These are phyloP conservation scores for Bradynema listronoti DNA, from an alignment of 1,140 invertebrate species.

Conservation along the genomic window DNA sequence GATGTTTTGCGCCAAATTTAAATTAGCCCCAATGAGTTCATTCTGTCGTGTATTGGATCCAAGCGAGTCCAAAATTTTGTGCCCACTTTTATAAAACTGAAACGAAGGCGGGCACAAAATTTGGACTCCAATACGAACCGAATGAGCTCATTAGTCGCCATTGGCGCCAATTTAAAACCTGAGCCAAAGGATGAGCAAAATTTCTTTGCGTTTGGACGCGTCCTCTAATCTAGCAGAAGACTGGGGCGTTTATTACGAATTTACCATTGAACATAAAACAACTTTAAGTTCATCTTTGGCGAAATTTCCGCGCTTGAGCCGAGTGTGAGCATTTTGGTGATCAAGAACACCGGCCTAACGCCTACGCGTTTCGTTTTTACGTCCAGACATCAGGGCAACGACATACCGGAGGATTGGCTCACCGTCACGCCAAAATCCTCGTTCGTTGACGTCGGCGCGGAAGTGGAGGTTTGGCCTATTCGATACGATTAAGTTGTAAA, in stretches of 20 bases:
- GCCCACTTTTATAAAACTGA: too few species aligned
- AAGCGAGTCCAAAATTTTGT: too few species aligned
- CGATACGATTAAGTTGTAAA: slow-evolving; percentile 1
- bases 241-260: background rate
- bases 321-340: slow-evolving; percentile 30
- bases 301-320: slow-evolving; percentile 41
- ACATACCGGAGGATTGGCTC: slow-evolving; percentile 35
- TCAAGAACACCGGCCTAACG: slow-evolving; percentile 43
- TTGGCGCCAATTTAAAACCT: too few species aligned
- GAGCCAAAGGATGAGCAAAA: too few species aligned
- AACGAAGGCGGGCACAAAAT: too few species aligned
- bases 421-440: slow-evolving; percentile 42
- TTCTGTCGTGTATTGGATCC: too few species aligned
- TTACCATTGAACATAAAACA: background rate
- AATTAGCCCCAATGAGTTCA: too few species aligned
- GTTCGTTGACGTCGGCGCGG: slow-evolving; percentile 31
- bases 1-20: too few species aligned
- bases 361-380: slow-evolving; percentile 36
- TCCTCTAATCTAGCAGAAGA: slow-evolving; percentile 3
- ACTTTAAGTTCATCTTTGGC: slow-evolving; percentile 45
- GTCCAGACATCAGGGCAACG: slow-evolving; percentile 19
- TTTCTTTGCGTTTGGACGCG: too few species aligned
- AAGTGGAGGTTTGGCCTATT: slow-evolving; percentile 31
- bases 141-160: too few species aligned
- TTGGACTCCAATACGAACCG: too few species aligned